phyloP scores from a whole-genome alignment of 2,113 vertebrate genomes.

The Crocuta crocuta region DNA sequence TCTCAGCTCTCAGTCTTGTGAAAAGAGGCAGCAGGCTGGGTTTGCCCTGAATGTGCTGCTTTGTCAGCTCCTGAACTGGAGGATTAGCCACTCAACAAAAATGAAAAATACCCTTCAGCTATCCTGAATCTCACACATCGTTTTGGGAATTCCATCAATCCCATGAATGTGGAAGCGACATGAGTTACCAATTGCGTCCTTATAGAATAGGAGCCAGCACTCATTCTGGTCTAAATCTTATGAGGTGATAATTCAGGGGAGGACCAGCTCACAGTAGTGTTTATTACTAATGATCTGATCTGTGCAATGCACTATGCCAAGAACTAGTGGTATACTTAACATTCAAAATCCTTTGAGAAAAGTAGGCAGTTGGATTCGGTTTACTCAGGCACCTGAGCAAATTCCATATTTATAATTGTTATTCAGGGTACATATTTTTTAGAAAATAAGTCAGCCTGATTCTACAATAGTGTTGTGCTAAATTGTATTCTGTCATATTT shows the following conservation, averaged over 20 bases:
- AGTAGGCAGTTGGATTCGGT: background rate
- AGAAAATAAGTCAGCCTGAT: background rate
- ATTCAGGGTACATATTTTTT: background rate
- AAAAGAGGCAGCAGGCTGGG: background rate
- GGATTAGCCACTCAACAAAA: background rate
- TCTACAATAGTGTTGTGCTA: background rate
- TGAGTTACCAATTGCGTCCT: background rate
- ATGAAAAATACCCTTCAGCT: background rate
- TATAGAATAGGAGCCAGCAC: background rate
- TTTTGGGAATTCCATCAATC: conserved; percentile 20
- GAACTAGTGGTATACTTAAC: background rate
- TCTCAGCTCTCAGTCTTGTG: background rate
- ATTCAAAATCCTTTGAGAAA: background rate
- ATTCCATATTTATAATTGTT: background rate
- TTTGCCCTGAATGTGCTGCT: background rate
- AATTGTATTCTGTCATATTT: background rate
- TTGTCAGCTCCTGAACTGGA: background rate
- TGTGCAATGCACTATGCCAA: background rate
- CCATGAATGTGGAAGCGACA: background rate
- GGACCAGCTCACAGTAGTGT: background rate
- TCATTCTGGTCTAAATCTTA: background rate
- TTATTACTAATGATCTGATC: background rate
- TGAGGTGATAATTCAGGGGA: background rate
- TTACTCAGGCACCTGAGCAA: background rate
- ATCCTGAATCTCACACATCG: background rate